Evolutionary conservation across 2,888 invertebrate genomes (phyloP).

Genomic region (Diarsia rubi): DNA sequence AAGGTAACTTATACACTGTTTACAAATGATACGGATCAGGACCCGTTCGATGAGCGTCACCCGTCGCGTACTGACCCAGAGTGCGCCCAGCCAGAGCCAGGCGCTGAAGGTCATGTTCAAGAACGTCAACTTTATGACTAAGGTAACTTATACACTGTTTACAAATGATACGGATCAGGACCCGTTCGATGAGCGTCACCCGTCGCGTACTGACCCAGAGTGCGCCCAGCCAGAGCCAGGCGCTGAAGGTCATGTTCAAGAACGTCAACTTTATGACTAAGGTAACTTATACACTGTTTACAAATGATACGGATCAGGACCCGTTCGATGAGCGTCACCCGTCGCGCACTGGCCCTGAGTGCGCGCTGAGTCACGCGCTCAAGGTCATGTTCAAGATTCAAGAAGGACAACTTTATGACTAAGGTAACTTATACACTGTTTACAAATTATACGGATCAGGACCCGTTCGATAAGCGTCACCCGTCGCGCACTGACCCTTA

Average conservation of each 20-base stretch:
- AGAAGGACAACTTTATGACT: constrained; percentile 98
- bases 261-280: too few species aligned
- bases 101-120: constrained; percentile 97
- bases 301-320: too few species aligned
- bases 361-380: constrained; percentile 97
- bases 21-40: too few species aligned
- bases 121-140: constrained; percentile 98
- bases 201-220: too few species aligned
- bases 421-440: constrained; percentile 90
- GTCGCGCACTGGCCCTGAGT: constrained; percentile 97
- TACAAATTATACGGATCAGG: not conserved
- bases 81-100: constrained; percentile 97
- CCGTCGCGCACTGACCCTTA: constrained; percentile 97
- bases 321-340: constrained; percentile 94
- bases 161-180: not conserved
- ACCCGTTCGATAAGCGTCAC: not conserved
- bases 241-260: not conserved
- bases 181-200: not conserved
- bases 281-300: too few species aligned
- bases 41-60: constrained; percentile 91
- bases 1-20: too few species aligned
- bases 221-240: too few species aligned
- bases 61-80: constrained; percentile 98
- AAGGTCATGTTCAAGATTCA: constrained; percentile 98
- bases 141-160: constrained; percentile 87